A percentile compares a stretch with the other conserved stretches of the same genome.
Conservation (phyloP, 2,113 vertebrate species). For the Podocnemis expansa region DNA sequence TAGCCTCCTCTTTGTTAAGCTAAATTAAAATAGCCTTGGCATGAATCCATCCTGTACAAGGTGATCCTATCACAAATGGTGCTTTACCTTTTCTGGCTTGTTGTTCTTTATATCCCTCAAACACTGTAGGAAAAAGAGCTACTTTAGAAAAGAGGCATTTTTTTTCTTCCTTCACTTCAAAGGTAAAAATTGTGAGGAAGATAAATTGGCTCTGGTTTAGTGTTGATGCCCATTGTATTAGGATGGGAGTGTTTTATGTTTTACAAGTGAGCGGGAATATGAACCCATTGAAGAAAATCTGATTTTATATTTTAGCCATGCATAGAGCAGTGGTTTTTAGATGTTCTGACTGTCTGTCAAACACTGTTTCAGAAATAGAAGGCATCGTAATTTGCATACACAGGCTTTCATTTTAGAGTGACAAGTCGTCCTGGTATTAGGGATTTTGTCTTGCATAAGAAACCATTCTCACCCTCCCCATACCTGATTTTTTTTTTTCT, state of each 20-base stretch:
- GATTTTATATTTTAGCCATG: not conserved
- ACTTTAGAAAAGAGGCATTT: not conserved
- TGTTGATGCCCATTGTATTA: not conserved
- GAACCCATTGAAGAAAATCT: not conserved
- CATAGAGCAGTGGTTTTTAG: not conserved
- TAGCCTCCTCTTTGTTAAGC: no score
- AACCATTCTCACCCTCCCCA: no score
- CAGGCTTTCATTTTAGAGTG: no score
- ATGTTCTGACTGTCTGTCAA: no score
- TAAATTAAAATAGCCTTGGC: no score
- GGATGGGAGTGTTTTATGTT: conserved; percentile 11
- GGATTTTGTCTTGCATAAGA: no score
- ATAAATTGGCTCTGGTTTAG: conserved; percentile 1
- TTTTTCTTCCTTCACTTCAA: not conserved
- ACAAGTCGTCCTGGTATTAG: no score
- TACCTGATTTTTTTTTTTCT: no score
- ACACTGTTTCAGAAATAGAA: no score
- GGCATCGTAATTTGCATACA: no score
- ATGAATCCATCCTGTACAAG: fast-evolving
- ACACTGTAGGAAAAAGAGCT: not conserved
- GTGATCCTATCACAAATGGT: not conserved
- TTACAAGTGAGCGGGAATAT: not conserved
- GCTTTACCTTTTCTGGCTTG: not conserved
- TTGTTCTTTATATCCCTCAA: not conserved
- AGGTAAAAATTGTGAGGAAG: not conserved